A percentile compares a stretch with the other conserved stretches of the same genome.
phyloP scores from a whole-genome alignment of 2,888 invertebrate genomes.

The Drosophila prolongata region DNA sequence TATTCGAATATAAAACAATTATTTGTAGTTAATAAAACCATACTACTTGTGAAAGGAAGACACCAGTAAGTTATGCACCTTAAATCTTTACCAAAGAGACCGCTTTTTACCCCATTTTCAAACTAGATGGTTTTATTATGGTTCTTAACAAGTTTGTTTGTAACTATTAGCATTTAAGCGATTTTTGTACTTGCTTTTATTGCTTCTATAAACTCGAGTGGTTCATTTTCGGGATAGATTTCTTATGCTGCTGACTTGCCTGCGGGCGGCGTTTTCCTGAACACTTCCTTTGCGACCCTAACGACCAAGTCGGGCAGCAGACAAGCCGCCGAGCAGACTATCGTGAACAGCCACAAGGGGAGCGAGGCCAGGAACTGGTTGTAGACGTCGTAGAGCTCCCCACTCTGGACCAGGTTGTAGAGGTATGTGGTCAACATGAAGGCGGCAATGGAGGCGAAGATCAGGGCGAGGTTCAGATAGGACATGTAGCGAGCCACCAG shows the following conservation, averaged over 20 bases:
- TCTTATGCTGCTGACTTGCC: neutral
- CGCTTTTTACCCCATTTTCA: no score
- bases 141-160: no score
- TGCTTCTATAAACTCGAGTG: no score
- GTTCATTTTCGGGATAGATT: no score
- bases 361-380: conserved; percentile 85
- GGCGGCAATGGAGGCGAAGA: conserved; percentile 85
- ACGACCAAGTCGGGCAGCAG: conserved; percentile 86
- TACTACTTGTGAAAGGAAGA: no score
- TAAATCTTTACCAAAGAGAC: no score
- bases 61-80: no score
- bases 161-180: no score
- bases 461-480: conserved; percentile 84
- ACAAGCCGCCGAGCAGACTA: conserved; percentile 85
- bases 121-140: no score
- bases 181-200: no score
- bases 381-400: conserved; percentile 86
- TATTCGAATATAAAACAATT: no score
- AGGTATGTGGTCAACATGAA: conserved; percentile 86
- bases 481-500: conserved; percentile 87
- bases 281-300: conserved; percentile 63
- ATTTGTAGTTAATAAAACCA: no score
- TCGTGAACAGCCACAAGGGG: conserved; percentile 86
- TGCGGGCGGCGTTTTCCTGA: neutral
- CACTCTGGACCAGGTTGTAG: conserved; percentile 86